Evolutionary conservation across 2,888 invertebrate genomes (phyloP).

Genomic region (Liposcelis brunnea): DNA sequence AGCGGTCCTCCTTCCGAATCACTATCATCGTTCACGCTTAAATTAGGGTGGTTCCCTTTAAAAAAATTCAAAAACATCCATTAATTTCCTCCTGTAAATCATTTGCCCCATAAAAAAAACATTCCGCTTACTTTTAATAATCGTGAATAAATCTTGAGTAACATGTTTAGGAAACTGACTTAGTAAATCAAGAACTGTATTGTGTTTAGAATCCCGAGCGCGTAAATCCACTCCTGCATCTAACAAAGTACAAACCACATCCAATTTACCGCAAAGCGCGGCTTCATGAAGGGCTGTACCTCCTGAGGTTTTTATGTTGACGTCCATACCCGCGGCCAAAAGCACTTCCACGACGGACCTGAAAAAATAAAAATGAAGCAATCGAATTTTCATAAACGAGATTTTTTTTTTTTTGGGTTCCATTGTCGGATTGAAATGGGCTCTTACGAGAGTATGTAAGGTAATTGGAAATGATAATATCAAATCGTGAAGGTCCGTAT

Average conservation of each 20-base stretch:
- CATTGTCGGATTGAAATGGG: no score
- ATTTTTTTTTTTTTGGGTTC: no score
- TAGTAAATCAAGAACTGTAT: conserved; percentile 73
- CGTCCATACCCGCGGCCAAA: conserved; percentile 68
- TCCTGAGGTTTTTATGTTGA: conserved; percentile 67
- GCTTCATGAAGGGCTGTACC: conserved; percentile 91
- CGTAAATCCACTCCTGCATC: conserved; percentile 66
- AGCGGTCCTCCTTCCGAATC: conserved; percentile 39
- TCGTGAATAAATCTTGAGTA: conserved; percentile 13
- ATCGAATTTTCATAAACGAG: no score
- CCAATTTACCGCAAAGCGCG: conserved; percentile 76
- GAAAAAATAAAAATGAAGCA: conserved; percentile 16
- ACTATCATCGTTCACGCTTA: conserved; percentile 31
- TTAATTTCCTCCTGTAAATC: no score
- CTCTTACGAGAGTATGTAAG: no score
- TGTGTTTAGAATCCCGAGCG: conserved; percentile 58
- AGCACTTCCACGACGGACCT: conserved; percentile 70
- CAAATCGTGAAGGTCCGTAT: no score
- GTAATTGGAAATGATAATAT: no score
- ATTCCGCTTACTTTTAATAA: conserved; percentile 1
- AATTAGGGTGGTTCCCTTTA: conserved; percentile 12
- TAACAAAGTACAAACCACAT: conserved; percentile 66
- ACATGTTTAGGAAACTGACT: conserved; percentile 78
- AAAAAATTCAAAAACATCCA: neutral
- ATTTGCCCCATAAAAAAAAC: no score